Evolutionary conservation across 2,888 invertebrate genomes (phyloP).

Genomic region (Panopea generosa): DNA sequence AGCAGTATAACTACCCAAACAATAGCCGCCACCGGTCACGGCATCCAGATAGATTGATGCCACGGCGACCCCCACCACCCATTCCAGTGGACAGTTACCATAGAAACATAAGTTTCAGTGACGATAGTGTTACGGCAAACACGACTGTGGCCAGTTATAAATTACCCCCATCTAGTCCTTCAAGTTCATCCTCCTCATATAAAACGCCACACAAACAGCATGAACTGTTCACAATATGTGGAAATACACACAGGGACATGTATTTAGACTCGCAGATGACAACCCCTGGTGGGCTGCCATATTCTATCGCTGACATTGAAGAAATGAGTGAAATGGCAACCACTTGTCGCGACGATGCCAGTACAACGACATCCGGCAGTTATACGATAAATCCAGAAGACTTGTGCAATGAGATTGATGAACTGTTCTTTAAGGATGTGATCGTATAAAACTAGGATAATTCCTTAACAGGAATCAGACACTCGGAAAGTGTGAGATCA

Average conservation of each 20-base stretch:
- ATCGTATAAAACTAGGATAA: constrained; percentile 64
- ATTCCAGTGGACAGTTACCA: constrained; percentile 55
- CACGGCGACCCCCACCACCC: constrained; percentile 53
- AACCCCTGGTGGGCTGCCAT: constrained; percentile 69
- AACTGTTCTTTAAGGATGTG: constrained; percentile 82
- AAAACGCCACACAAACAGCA: constrained; percentile 51
- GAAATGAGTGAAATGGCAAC: constrained; percentile 70
- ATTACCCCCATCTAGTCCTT: constrained; percentile 36
- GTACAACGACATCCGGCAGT: constrained; percentile 81
- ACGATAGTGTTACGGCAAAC: constrained; percentile 78
- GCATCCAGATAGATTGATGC: constrained; percentile 30
- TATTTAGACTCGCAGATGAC: constrained; percentile 67
- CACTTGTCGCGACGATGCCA: constrained; percentile 73
- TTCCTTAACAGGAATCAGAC: neutral
- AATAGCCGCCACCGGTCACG: constrained; percentile 15
- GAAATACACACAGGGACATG: constrained; percentile 54
- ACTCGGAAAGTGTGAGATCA: constrained; percentile 7
- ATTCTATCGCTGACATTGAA: constrained; percentile 77
- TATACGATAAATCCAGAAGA: constrained; percentile 83
- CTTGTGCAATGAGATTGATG: constrained; percentile 82
- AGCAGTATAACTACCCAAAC: constrained; percentile 32
- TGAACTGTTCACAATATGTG: constrained; percentile 60
- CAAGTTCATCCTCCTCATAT: constrained; percentile 24
- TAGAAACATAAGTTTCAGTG: constrained; percentile 80
- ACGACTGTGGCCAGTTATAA: constrained; percentile 56